phyloP scores from a whole-genome alignment of 2,113 vertebrate genomes.

The Neolamprologus longior region DNA sequence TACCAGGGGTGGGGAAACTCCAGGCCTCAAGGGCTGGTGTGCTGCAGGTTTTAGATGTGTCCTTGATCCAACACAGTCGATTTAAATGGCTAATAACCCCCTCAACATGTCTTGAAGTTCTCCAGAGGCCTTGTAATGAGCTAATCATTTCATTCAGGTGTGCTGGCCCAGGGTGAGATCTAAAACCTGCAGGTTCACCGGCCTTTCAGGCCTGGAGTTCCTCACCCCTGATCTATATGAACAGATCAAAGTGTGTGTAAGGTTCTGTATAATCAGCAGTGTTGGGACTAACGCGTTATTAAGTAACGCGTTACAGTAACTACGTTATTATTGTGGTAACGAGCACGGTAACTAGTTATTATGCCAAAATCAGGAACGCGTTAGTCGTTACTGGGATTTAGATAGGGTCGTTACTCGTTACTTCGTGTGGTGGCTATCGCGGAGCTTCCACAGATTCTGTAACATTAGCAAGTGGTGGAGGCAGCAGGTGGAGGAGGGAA shows the following conservation, averaged over 20 bases:
- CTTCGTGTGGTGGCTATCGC: no score
- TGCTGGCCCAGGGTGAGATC: not conserved
- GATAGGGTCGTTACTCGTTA: no score
- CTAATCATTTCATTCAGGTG: not conserved
- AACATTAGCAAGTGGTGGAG: no score
- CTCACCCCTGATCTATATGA: not conserved
- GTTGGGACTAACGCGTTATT: no score
- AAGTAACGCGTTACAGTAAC: no score
- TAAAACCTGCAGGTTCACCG: not conserved
- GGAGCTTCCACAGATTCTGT: no score
- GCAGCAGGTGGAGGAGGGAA: no score
- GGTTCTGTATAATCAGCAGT: not conserved
- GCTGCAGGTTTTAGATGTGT: not conserved
- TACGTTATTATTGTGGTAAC: no score
- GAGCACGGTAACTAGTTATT: no score
- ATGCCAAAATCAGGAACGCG: no score
- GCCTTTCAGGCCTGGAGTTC: not conserved
- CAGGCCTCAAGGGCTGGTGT: not conserved
- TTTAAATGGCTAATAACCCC: not conserved
- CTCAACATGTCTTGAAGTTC: not conserved
- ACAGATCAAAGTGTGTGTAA: not conserved
- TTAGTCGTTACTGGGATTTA: no score
- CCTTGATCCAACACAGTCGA: not conserved
- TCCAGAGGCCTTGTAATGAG: not conserved
- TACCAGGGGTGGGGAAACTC: not conserved